Evolutionary conservation across 2,113 vertebrate genomes (phyloP).

Genomic region (Origma solitaria): DNA sequence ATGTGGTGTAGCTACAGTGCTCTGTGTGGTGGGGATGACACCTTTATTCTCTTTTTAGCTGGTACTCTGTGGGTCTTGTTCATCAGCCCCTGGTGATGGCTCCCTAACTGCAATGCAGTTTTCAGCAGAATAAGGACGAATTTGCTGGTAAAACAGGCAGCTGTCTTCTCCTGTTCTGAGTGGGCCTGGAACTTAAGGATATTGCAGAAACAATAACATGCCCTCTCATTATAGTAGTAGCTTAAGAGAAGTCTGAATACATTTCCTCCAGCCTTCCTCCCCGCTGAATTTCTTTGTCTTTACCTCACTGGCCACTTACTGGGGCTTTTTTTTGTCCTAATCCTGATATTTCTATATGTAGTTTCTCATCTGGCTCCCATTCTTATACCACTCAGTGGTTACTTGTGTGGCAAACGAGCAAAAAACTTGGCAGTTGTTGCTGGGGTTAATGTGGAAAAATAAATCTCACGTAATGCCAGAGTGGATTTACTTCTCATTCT

Average conservation of each 20-base stretch:
- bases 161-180: background rate
- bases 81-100: background rate
- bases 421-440: slow-evolving; percentile 68
- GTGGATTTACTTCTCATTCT: slow-evolving; percentile 78
- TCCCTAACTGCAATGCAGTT: background rate
- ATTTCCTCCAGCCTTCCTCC: background rate
- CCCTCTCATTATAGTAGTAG: background rate
- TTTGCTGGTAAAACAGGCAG: background rate
- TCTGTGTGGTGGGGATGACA: background rate
- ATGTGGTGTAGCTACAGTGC: background rate
- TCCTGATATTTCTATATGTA: slow-evolving; percentile 55
- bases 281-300: background rate
- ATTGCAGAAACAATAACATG: background rate
- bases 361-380: slow-evolving; percentile 61
- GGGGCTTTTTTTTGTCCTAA: slow-evolving; percentile 43
- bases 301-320: slow-evolving; percentile 34
- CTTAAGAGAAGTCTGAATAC: background rate
- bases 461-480: slow-evolving; percentile 76
- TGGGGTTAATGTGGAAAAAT: slow-evolving; percentile 75
- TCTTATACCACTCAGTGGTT: slow-evolving; percentile 59
- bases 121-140: background rate
- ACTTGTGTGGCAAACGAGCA: slow-evolving; percentile 66
- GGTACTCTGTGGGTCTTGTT: fast-evolving
- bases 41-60: background rate
- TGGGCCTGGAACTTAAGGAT: background rate